Evolutionary conservation across 1,140 invertebrate species (phyloP).

Genomic region (Eumaeus atala): DNA sequence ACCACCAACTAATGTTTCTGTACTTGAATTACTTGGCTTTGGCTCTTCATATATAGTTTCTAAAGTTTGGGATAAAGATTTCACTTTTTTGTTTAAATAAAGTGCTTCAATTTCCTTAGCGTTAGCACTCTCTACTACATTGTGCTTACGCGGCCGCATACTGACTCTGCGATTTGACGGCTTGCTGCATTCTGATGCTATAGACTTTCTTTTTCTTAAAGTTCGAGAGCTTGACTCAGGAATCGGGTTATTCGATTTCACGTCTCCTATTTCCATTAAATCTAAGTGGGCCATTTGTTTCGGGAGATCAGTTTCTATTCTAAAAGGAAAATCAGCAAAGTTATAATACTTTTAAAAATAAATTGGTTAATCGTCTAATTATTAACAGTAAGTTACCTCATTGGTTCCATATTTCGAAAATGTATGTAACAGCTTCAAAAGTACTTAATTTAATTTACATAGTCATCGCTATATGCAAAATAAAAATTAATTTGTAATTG

Average conservation of each 20-base stretch:
- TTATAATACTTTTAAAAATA: slow-evolving; percentile 1
- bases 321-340: slow-evolving; percentile 26
- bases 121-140: slow-evolving; percentile 48
- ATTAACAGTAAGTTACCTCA: slow-evolving; percentile 13
- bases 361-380: background rate
- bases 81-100: slow-evolving; percentile 63
- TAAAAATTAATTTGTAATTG: no score
- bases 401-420: slow-evolving; percentile 16
- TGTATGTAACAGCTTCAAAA: background rate
- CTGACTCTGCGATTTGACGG: slow-evolving; percentile 55
- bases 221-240: slow-evolving; percentile 39
- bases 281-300: slow-evolving; percentile 63
- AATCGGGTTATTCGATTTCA: slow-evolving; percentile 17
- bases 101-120: slow-evolving; percentile 64
- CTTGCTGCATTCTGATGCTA: slow-evolving; percentile 45
- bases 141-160: slow-evolving; percentile 58
- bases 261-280: slow-evolving; percentile 55
- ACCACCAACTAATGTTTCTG: slow-evolving; percentile 44
- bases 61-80: slow-evolving; percentile 54
- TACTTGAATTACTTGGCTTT: slow-evolving; percentile 38
- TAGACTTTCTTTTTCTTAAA: slow-evolving; percentile 56
- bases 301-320: slow-evolving; percentile 51
- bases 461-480: no score
- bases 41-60: slow-evolving; percentile 67
- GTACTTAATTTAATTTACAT: background rate